Percentiles rank a stretch among this genome's conserved stretches.
These are phyloP conservation scores for Ypsolopha scabrella DNA, from an alignment of 2,888 invertebrate genomes.

Conservation along the genomic window DNA sequence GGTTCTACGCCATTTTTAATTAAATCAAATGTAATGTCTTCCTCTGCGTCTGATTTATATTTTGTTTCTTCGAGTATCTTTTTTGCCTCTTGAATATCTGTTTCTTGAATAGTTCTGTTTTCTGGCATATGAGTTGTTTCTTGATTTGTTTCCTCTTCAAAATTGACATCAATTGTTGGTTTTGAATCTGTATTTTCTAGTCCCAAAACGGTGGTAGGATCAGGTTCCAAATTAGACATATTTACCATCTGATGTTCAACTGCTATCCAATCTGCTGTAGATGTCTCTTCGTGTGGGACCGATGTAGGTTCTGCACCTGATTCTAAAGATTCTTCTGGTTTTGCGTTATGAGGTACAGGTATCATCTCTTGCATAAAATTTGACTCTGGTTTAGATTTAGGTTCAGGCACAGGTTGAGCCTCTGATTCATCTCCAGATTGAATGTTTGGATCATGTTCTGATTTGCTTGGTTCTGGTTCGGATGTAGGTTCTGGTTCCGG, in stretches of 20 bases:
- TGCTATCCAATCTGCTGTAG: no score
- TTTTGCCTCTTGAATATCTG: not conserved
- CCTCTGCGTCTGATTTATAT: no score
- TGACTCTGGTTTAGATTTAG: slow-evolving; percentile 34
- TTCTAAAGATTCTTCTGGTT: slow-evolving; percentile 5
- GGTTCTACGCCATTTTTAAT: no score
- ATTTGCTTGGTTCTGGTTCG: slow-evolving; percentile 11
- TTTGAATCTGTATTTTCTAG: no score
- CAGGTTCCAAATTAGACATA: no score
- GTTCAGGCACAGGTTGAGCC: slow-evolving; percentile 8
- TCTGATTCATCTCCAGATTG: slow-evolving; percentile 17
- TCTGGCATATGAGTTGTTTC: slow-evolving; percentile 1
- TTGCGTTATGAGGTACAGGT: not conserved
- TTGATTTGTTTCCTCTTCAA: slow-evolving; percentile 12
- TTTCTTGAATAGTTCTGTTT: slow-evolving; percentile 2
- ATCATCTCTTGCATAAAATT: not conserved
- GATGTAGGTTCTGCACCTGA: not conserved
- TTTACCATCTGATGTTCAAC: no score
- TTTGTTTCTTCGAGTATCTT: no score
- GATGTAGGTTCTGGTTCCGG: slow-evolving; percentile 16
- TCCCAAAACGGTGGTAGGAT: no score
- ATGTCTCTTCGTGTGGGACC: not conserved
- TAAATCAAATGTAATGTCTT: no score
- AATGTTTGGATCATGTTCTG: slow-evolving; percentile 12
- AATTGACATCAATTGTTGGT: not conserved